A percentile compares a stretch with the other conserved stretches of the same genome.
Evolutionary conservation across 2,113 vertebrate genomes (phyloP).

Genomic region (Athene cunicularia): DNA sequence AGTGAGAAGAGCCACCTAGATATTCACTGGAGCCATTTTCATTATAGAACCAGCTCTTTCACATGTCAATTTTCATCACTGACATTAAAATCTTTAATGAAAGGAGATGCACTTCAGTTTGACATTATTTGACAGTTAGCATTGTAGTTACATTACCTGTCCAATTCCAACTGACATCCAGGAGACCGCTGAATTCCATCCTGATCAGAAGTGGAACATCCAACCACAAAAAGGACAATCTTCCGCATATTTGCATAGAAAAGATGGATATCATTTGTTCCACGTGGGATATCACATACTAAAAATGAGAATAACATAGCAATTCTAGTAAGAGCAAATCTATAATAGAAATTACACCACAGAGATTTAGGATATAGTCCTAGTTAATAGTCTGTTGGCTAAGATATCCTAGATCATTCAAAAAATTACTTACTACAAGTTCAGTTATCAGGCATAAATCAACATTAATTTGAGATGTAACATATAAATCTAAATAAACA

Average conservation of each 20-base stretch:
- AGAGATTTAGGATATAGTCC: neutral
- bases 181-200: conserved; percentile 55
- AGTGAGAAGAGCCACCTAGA: neutral
- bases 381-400: neutral
- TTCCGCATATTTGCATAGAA: conserved; percentile 90
- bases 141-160: conserved; percentile 75
- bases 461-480: neutral
- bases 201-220: conserved; percentile 29
- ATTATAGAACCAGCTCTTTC: neutral
- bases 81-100: neutral
- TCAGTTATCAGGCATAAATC: neutral
- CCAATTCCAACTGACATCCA: conserved; percentile 1
- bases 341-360: neutral
- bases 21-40: neutral
- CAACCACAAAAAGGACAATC: conserved; percentile 82
- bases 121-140: neutral
- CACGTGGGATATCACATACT: conserved; percentile 87
- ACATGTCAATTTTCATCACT: neutral
- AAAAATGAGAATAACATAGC: neutral
- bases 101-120: neutral
- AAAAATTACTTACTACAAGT: neutral
- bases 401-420: neutral
- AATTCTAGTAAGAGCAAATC: neutral
- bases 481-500: neutral
- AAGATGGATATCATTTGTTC: conserved; percentile 83